phyloP scores from a whole-genome alignment of 2,113 vertebrate species.

The Gorsachius goisagi region DNA sequence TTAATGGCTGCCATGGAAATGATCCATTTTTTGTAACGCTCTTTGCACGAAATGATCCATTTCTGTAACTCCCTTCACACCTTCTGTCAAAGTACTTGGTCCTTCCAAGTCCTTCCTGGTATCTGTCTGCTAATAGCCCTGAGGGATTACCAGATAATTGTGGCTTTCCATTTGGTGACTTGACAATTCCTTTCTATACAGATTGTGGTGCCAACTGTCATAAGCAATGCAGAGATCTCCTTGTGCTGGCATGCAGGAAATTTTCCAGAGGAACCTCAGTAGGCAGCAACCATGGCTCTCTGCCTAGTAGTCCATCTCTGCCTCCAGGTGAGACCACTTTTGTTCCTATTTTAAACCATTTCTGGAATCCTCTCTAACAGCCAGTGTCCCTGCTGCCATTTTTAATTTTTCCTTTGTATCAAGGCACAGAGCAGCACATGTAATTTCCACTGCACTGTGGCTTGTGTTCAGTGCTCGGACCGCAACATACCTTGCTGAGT shows the following conservation, averaged over 20 bases:
- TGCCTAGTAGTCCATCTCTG: slow-evolving; percentile 89
- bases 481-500: neutral
- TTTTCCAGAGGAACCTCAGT: slow-evolving; percentile 84
- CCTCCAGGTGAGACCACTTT: slow-evolving; percentile 80
- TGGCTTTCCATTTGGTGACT: neutral
- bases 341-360: neutral
- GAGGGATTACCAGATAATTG: neutral
- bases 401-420: neutral
- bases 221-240: slow-evolving; percentile 93
- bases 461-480: neutral
- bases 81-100: neutral
- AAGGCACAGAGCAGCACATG: neutral
- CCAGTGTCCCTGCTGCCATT: neutral
- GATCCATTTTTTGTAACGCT: neutral
- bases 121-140: neutral
- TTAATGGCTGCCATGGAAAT: neutral
- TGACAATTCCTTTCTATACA: slow-evolving; percentile 52
- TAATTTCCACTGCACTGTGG: neutral
- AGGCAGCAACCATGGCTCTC: slow-evolving; percentile 84
- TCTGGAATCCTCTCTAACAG: neutral
- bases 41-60: neutral
- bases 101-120: neutral
- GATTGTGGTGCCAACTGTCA: slow-evolving; percentile 97
- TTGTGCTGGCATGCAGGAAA: slow-evolving; percentile 93
- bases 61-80: neutral